Percentiles rank a stretch among this genome's conserved stretches.
Evolutionary conservation across 2,113 vertebrate genomes (phyloP).

Genomic region (Gymnarchus niloticus): DNA sequence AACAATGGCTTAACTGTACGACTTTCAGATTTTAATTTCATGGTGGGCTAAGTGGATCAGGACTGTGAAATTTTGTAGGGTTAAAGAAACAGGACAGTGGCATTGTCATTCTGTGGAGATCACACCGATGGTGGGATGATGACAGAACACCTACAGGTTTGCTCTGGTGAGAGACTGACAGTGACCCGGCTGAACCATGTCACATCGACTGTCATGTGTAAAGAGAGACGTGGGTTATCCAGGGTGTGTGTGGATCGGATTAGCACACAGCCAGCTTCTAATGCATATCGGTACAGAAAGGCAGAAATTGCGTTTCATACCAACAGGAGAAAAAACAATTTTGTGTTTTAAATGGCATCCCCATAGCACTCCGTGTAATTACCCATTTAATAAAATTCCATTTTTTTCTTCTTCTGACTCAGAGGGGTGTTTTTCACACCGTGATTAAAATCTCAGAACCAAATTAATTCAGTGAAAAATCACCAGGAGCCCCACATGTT

Average conservation of each 20-base stretch:
- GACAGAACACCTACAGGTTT: too few relatives aligned
- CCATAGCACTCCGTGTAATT: background rate
- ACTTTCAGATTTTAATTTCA: background rate
- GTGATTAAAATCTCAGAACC: conserved; percentile 1
- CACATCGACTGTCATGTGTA: background rate
- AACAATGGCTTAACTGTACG: background rate
- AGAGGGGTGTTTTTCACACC: background rate
- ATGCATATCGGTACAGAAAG: background rate
- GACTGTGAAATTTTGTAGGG: too few relatives aligned
- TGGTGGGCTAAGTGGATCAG: background rate
- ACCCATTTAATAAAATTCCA: background rate
- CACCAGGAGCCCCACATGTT: background rate
- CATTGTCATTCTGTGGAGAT: too few relatives aligned
- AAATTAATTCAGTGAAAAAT: conserved; percentile 3
- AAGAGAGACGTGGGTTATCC: background rate
- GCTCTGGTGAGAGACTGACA: too few relatives aligned
- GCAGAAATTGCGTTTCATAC: background rate
- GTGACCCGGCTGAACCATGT: background rate
- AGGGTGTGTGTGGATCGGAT: background rate
- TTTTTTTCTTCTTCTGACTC: background rate
- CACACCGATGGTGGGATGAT: too few relatives aligned
- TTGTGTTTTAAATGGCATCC: background rate
- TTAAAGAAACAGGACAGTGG: too few relatives aligned
- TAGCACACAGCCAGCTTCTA: background rate
- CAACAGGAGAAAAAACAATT: background rate